Evolutionary conservation across 2,113 vertebrate genomes (phyloP).

Genomic region (Aleadryas rufinucha): DNA sequence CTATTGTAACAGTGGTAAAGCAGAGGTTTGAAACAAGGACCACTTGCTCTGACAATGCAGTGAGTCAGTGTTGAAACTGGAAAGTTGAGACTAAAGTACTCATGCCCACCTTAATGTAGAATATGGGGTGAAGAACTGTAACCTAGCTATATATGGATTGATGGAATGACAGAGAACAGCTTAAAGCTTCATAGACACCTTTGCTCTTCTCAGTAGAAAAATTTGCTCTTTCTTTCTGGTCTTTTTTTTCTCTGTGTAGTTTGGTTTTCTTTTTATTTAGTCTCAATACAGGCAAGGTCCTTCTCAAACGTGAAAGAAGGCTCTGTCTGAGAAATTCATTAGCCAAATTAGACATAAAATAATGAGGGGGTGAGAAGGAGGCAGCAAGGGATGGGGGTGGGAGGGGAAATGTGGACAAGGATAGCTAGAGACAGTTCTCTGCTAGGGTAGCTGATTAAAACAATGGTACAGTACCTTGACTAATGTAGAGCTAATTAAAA

Average conservation of each 20-base stretch:
- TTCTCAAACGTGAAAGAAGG: conserved; percentile 11
- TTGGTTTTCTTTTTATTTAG: not conserved
- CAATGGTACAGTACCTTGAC: conserved; percentile 40
- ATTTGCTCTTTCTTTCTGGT: not conserved
- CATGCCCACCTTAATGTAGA: not conserved
- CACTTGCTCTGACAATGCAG: not conserved
- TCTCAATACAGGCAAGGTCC: not conserved
- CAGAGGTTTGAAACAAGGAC: not conserved
- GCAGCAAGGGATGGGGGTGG: not conserved
- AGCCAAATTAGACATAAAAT: conserved; percentile 34
- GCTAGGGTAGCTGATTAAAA: not conserved
- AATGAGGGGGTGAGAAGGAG: not conserved
- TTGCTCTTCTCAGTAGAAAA: not conserved
- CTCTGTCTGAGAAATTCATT: conserved; percentile 30
- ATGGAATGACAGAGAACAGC: not conserved
- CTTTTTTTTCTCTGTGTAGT: not conserved
- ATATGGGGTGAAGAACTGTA: not conserved
- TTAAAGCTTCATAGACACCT: not conserved
- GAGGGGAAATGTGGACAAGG: not conserved
- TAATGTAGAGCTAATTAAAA: conserved; percentile 57
- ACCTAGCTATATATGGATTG: not conserved
- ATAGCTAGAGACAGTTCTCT: not conserved
- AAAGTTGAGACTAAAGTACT: not conserved
- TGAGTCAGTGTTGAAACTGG: not conserved
- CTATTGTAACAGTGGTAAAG: not conserved